These are phyloP conservation scores for Sciurus niger DNA, from an alignment of 2,113 vertebrate genomes.

Conservation along the genomic window DNA sequence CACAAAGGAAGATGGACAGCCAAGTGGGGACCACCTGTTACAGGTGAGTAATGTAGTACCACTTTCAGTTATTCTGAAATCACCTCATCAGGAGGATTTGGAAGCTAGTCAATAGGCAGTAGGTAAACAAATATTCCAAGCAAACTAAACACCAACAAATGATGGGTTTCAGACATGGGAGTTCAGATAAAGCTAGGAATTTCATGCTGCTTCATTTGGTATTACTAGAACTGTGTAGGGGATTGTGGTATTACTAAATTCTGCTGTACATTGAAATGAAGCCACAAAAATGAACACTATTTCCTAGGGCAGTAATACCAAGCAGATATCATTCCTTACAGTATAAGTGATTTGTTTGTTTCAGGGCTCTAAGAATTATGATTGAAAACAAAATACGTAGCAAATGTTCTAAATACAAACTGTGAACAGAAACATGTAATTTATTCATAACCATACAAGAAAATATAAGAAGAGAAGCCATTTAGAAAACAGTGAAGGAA, in stretches of 20 bases:
- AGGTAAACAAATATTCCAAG: slow-evolving; percentile 78
- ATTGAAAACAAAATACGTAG: slow-evolving; percentile 56
- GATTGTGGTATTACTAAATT: slow-evolving; percentile 74
- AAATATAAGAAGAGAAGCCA: slow-evolving; percentile 36
- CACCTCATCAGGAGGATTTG: slow-evolving; percentile 69
- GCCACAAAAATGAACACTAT: slow-evolving; percentile 40
- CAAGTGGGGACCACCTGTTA: slow-evolving; percentile 64
- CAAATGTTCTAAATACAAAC: slow-evolving; percentile 52
- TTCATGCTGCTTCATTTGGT: slow-evolving; percentile 72
- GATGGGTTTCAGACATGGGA: slow-evolving; percentile 62
- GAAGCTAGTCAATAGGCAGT: slow-evolving; percentile 81
- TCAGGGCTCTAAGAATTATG: background rate
- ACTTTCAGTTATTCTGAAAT: slow-evolving; percentile 69
- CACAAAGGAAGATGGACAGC: slow-evolving; percentile 74
- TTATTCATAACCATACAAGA: slow-evolving; percentile 62
- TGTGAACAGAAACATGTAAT: slow-evolving; percentile 27
- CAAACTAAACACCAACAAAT: slow-evolving; percentile 80
- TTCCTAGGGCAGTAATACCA: slow-evolving; percentile 26
- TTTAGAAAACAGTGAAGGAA: slow-evolving; percentile 53
- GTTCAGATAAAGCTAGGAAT: slow-evolving; percentile 46
- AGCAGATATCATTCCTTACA: slow-evolving; percentile 2
- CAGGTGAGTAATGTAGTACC: slow-evolving; percentile 61
- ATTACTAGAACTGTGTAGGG: slow-evolving; percentile 57
- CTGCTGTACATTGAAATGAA: slow-evolving; percentile 59
- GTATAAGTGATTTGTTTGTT: slow-evolving; percentile 60